Evolutionary conservation across 2,888 invertebrate species (phyloP).

Genomic region (Sinelater perroti): DNA sequence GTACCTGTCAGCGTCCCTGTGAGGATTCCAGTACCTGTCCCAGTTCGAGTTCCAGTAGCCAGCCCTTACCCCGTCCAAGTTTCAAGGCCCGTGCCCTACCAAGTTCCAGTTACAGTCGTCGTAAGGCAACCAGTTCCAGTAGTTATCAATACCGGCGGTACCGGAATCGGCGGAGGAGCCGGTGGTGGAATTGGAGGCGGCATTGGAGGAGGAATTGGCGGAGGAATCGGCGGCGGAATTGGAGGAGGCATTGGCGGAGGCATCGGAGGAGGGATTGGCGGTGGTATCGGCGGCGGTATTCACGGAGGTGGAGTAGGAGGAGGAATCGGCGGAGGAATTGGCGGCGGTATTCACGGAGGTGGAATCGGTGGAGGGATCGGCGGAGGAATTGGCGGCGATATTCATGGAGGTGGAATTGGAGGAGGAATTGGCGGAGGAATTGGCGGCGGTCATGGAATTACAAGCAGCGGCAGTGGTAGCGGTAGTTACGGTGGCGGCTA

Average conservation of each 20-base stretch:
- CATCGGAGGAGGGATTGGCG: conserved; percentile 11
- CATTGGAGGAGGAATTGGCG: too few relatives aligned
- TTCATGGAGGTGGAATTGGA: background rate
- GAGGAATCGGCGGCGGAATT: conserved; percentile 16
- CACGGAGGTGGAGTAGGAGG: too few relatives aligned
- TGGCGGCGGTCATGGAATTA: conserved; percentile 12
- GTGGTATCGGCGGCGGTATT: conserved; percentile 9
- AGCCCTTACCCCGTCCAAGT: conserved; percentile 28
- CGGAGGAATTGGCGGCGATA: background rate
- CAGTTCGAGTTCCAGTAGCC: conserved; percentile 20
- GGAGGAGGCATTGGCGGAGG: conserved; percentile 20
- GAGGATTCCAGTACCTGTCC: conserved; percentile 26
- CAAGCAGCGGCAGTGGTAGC: background rate
- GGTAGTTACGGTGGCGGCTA: too few relatives aligned
- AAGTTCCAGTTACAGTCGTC: conserved; percentile 13
- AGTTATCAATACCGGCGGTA: conserved; percentile 12
- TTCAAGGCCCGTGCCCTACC: conserved; percentile 23
- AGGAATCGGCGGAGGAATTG: background rate
- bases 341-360: background rate
- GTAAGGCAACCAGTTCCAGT: conserved; percentile 28
- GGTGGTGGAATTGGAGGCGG: too few relatives aligned
- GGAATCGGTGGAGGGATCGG: background rate
- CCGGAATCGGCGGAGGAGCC: background rate
- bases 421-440: conserved; percentile 12
- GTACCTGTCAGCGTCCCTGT: conserved; percentile 29